Conservation (phyloP, 2,113 vertebrate genomes). For the Scomber colias region DNA sequence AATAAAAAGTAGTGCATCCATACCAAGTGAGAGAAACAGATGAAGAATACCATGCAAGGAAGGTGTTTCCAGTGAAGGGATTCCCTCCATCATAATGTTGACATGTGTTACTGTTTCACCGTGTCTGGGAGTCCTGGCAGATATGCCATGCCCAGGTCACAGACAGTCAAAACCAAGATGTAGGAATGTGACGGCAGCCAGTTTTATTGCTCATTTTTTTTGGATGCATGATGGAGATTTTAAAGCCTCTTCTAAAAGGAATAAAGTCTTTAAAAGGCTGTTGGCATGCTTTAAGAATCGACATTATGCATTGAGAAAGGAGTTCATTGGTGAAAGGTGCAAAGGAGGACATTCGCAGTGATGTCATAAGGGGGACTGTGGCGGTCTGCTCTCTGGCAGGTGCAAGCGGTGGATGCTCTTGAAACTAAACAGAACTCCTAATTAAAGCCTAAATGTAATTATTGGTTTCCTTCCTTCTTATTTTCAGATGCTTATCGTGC, state of each 20-base stretch:
- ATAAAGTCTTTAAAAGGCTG: not conserved
- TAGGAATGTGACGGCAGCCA: conserved; percentile 40
- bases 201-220: conserved; percentile 35
- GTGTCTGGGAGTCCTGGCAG: conserved; percentile 19
- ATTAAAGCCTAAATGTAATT: conserved; percentile 67
- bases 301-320: conserved; percentile 1
- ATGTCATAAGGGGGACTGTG: conserved; percentile 23
- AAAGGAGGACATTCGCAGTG: conserved; percentile 10
- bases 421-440: conserved; percentile 51
- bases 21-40: not conserved
- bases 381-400: conserved; percentile 32
- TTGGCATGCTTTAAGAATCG: not conserved
- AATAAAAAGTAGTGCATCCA: conserved; percentile 18
- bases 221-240: conserved; percentile 33
- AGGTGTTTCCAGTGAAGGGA: conserved; percentile 41
- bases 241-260: conserved; percentile 1
- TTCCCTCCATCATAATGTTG: conserved; percentile 32
- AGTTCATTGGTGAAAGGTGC: conserved; percentile 20
- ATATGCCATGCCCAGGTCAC: conserved; percentile 34
- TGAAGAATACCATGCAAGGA: not conserved
- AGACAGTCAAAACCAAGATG: conserved; percentile 37
- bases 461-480: conserved; percentile 53
- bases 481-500: conserved; percentile 52
- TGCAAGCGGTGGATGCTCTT: conserved; percentile 24
- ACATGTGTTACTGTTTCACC: conserved; percentile 40